Evolutionary conservation across 2,888 invertebrate species (phyloP), one percentile per base, ranked within the genome.

Genomic region (Branchellion lobata): DNA sequence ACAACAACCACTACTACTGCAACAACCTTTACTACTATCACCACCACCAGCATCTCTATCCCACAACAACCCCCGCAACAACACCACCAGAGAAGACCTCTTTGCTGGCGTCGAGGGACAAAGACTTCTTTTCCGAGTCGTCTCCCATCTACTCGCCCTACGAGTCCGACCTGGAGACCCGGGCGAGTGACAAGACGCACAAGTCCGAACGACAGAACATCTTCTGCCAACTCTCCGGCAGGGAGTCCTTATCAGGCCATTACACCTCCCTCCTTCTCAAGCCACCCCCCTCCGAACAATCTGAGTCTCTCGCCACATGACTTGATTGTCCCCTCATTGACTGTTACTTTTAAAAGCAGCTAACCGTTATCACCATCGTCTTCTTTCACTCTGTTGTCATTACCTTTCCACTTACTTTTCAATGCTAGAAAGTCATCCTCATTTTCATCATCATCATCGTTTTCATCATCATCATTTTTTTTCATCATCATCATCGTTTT

Each of bases 91-190:
- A 57, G 24, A 57, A 57, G 61, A 57, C 61, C 61, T 57, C 61
- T 3, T n/a, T 57, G 24, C 61, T 57, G 24, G 61, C 61, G 11
- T 57, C 61, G 24, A 8, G 61, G 14, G 61, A 57, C 24, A 75
- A 75, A 29, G 77, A 65, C 34, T 77, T 77, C 36, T 53, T 77
- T 8, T 77, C 77, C 1, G 77, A 77, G 34, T 77, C 77, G 53
- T 57, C 57, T 65, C 77, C 77, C 27, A 65, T 53, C 5, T 77
- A 77, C 27, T 77, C 77, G 11, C 77, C 77, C 1, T 77, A 75
- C 53, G 75, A 51, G n/a, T 75, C 31, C 3, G 75, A 51, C 47
- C 51, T 53, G 21, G 75, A 75, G 18, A 29, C 36, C 31, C 24
- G 51, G 21, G 51, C 53, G 31, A 31, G 14, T 29, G 75, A 11